Evolutionary conservation across 2,888 invertebrate species (phyloP).

Genomic region (Mesorhabditis spiculigera): DNA sequence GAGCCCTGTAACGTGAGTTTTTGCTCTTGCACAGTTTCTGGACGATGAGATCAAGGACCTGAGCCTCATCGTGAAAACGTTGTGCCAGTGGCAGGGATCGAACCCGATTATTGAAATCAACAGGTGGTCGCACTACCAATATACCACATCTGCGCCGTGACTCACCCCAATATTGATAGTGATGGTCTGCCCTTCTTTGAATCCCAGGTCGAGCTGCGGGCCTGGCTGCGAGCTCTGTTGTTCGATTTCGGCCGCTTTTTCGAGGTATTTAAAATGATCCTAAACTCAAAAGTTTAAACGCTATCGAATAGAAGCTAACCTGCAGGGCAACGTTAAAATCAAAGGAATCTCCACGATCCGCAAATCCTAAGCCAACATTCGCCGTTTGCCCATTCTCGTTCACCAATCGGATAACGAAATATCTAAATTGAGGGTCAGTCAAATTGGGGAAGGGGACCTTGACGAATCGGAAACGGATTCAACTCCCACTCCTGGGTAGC

Average conservation of each 20-base stretch:
- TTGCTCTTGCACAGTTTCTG: conserved; percentile 5
- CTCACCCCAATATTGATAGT: conserved; percentile 82
- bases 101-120: neutral
- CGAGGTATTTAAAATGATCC: conserved; percentile 63
- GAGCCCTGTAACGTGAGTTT: neutral
- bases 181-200: conserved; percentile 98
- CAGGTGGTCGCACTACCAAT: too few species aligned
- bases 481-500: conserved; percentile 88
- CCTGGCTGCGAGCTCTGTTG: conserved; percentile 60
- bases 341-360: conserved; percentile 95
- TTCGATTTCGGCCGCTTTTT: conserved; percentile 76
- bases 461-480: conserved; percentile 93
- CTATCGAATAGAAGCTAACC: conserved; percentile 76
- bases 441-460: conserved; percentile 61
- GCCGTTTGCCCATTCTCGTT: conserved; percentile 69
- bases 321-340: conserved; percentile 93
- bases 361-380: conserved; percentile 94
- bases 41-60: conserved; percentile 5
- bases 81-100: neutral
- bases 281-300: conserved; percentile 16
- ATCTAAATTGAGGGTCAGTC: conserved; percentile 13
- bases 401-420: conserved; percentile 72
- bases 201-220: conserved; percentile 83
- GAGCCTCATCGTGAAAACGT: neutral
- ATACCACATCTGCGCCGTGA: neutral